Base-by-base conservation (phyloP, 2,113 vertebrate species). In the Rhabdomys dilectus region DNA sequence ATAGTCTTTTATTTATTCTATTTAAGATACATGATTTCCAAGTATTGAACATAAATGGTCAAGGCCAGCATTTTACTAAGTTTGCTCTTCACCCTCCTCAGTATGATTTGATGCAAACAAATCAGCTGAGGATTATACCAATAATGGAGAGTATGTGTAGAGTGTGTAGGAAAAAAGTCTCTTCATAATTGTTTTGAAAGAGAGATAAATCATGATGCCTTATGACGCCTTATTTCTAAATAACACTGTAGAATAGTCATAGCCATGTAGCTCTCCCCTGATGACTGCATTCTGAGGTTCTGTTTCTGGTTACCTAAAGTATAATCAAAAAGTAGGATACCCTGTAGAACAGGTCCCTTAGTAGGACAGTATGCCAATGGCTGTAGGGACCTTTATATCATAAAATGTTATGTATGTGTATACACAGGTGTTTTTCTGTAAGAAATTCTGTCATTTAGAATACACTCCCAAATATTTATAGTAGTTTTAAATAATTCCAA, bases 71-170 rank as follows among this genome's bases (percentile, higher is more conserved):
- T 86, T 86, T 86, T 36, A 66, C 26, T 64, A 26, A 62, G 24
- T n/a, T 31, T 64, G 13, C 26, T 84, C 13, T 60, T 34, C 34
- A 86, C 17, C 36, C 2, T 12, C 7, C 1, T 72, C 70, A 48
- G 66, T 56, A n/a, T 53, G 34, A 72, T 90, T 90, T 78, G 51
- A 64, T 95, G 82, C 80, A 91, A 93, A 87, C 7, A 91, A 51
- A 76, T 17, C 42, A 75, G 39, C 60, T 45, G 58, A 22, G 36
- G 9, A 81, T 73, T 91, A 75, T 1, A 85, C 2, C 15, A 85
- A 81, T 7, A 91, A 66, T 19, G 62, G 22, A 64, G 53, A 56
- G 3, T 89, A 5, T 87, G 15, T 29, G 48, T 88, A 77, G 4
- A 34, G 39, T 42, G 88, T 10, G 7, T 13, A 92, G 66, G n/a